These are phyloP conservation scores for Tuta absoluta DNA, from an alignment of 2,888 invertebrate species.

Conservation along the genomic window DNA sequence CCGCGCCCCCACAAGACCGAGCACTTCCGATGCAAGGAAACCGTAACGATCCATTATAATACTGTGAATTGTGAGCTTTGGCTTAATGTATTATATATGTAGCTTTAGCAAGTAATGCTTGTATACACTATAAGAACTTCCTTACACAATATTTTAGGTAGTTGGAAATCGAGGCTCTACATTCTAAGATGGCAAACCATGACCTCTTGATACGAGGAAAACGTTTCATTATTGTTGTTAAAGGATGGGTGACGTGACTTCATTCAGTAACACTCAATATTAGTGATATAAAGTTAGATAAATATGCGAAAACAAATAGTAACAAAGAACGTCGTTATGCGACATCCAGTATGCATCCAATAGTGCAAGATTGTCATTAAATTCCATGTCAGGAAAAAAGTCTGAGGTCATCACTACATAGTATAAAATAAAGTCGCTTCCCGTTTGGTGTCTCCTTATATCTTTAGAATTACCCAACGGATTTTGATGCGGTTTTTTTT, in stretches of 20 bases:
- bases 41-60: constrained; percentile 14
- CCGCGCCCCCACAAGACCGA: neutral
- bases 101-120: neutral
- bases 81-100: neutral
- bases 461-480: no score
- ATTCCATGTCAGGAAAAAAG: no score
- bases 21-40: neutral
- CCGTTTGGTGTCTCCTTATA: no score
- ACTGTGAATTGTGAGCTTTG: neutral
- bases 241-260: neutral
- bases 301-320: neutral
- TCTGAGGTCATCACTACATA: no score
- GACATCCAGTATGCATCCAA: neutral
- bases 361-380: neutral
- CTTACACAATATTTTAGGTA: no score
- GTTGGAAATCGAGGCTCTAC: no score
- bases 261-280: neutral
- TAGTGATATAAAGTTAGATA: neutral
- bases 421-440: no score
- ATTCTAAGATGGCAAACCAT: neutral
- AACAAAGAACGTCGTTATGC: neutral
- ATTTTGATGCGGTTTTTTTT: no score
- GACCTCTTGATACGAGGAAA: neutral
- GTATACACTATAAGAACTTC: neutral
- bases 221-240: neutral